Evolutionary conservation across 2,888 invertebrate species (phyloP), one percentile per base, ranked within the genome.

Genomic region (Epinotia demarniana): DNA sequence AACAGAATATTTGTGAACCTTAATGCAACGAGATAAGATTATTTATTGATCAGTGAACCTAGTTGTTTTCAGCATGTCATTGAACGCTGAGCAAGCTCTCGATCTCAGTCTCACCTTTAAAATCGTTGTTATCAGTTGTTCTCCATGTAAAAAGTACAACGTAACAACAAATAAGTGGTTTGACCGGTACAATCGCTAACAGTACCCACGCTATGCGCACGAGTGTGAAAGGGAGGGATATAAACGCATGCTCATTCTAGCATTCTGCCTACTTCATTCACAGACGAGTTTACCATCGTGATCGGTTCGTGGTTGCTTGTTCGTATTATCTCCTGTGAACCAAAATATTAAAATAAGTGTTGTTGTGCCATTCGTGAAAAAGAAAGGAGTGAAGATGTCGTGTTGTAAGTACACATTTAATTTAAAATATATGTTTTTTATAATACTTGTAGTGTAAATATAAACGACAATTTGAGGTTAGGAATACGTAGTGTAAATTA

Each of bases 321-420:
- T 12, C 39, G 64, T 60, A 70, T 75, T 75, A 66, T 75, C 70
- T n/a, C n/a, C 53, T 27, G 4, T 23, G 64, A 71, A 75, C 46
- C 49, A 71, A 75, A 66, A n/a, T 13, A 13, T 13, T 12, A 11
- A 11, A 11, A 43, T 43, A 43, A 13, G 13, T 55, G 13, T 53
- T 27, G 16, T 27, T 12, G 60, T 66, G 27, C 6, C 18, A 55
- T 53, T 43, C 43, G 49, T 18, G 23, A 61, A 53, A 64, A 27
- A 6, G 39, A n/a, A 4, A 53, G 4, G 9, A 66, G 58, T 53
- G 27, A 60, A 11, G 43, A 75, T 75, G 75, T 60, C 75, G 70
- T 75, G 75, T n/a, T 75, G 75, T 75, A 39, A 75, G 75, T 75
- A 74, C 64, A n/a, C 6, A 68, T 55, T 61, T 3, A 60, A 13